A percentile compares a stretch with the other conserved stretches of the same genome.
Conservation (phyloP, 1,140 invertebrate species). For the Formica exsecta region DNA sequence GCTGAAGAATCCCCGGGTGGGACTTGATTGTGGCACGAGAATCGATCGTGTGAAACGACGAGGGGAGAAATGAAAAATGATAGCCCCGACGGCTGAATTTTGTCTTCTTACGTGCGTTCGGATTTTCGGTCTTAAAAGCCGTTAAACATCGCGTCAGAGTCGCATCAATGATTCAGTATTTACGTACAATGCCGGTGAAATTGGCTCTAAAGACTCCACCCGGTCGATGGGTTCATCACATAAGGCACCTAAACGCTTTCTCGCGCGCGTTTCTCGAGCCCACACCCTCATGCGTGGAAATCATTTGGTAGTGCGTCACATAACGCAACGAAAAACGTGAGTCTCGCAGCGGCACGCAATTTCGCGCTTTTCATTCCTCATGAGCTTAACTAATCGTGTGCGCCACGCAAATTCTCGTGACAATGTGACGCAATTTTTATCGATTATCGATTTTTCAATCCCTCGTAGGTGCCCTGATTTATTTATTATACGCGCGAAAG, state of each 20-base stretch:
- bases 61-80: conserved; percentile 80
- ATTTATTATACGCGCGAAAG: not conserved
- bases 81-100: conserved; percentile 41
- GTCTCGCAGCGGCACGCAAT: not conserved
- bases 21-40: conserved; percentile 80
- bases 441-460: conserved; percentile 7
- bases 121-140: conserved; percentile 75
- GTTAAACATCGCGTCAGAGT: conserved; percentile 79
- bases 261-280: conserved; percentile 25
- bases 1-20: conserved; percentile 37
- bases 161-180: conserved; percentile 82
- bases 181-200: conserved; percentile 82
- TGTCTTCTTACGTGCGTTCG: conserved; percentile 33
- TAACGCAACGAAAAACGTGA: not conserved
- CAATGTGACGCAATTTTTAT: conserved; percentile 9
- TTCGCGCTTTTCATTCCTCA: conserved; percentile 35
- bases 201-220: conserved; percentile 79
- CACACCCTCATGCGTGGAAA: conserved; percentile 66
- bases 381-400: conserved; percentile 61
- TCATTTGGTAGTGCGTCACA: conserved; percentile 62
- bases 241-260: conserved; percentile 76
- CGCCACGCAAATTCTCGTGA: not conserved
- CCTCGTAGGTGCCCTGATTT: conserved; percentile 29
- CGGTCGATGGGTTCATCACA: conserved; percentile 66
- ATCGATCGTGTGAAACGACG: conserved; percentile 75